Evolutionary conservation across 2,888 invertebrate genomes (phyloP).

Genomic region (Dasysyrphus tricinctus): DNA sequence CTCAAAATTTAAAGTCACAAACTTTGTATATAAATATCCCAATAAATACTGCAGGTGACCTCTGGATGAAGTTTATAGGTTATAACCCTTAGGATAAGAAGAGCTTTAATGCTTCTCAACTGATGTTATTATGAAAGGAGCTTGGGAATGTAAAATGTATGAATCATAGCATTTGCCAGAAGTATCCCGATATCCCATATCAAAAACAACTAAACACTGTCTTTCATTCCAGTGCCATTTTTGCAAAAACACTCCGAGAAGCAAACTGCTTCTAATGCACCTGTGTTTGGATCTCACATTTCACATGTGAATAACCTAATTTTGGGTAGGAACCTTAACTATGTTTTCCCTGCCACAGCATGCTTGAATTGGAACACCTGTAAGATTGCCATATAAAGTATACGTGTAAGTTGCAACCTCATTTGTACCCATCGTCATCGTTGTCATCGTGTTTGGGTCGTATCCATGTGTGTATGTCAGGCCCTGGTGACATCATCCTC

Average conservation of each 20-base stretch:
- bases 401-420: conserved; percentile 61
- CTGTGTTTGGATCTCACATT: conserved; percentile 51
- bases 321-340: conserved; percentile 36
- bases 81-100: background rate
- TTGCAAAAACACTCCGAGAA: background rate
- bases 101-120: background rate
- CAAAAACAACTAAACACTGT: background rate
- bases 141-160: background rate
- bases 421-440: conserved; percentile 36
- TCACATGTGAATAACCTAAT: conserved; percentile 58
- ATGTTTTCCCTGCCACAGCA: conserved; percentile 20
- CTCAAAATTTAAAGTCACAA: background rate
- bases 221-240: background rate
- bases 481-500: conserved; percentile 49
- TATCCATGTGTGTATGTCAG: conserved; percentile 7
- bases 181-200: background rate
- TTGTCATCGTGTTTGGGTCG: background rate
- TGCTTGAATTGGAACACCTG: conserved; percentile 50
- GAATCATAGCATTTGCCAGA: background rate
- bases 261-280: conserved; percentile 27
- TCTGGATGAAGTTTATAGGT: background rate
- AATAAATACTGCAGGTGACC: too few species aligned
- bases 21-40: background rate
- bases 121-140: background rate
- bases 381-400: conserved; percentile 63